These are phyloP conservation scores for Heliconius ismenius DNA, from an alignment of 2,888 invertebrate species.

Conservation along the genomic window DNA sequence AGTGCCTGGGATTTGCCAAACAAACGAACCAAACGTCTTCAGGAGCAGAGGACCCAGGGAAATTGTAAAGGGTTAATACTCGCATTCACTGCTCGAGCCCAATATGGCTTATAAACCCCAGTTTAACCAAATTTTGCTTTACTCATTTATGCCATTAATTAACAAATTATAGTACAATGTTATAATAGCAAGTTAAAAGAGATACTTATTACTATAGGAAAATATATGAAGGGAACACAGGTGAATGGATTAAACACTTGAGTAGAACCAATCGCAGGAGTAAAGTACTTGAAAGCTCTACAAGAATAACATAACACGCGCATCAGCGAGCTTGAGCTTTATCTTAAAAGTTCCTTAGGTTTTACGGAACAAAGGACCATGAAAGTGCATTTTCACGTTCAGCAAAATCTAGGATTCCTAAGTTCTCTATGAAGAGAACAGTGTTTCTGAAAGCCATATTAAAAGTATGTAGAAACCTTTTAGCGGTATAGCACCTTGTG, in stretches of 20 bases:
- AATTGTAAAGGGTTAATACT: too few species aligned
- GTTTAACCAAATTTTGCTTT: too few species aligned
- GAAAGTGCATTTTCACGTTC: conserved; percentile 23
- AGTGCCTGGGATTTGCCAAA: too few species aligned
- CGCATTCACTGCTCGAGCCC: too few species aligned
- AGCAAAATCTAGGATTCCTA: background rate
- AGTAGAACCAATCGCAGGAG: conserved; percentile 8
- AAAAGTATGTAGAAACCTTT: conserved; percentile 10
- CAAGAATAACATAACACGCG: conserved; percentile 20
- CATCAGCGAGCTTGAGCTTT: conserved; percentile 15
- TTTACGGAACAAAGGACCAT: conserved; percentile 20
- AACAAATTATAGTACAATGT: too few species aligned
- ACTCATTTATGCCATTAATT: too few species aligned
- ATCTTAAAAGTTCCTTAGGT: conserved; percentile 16
- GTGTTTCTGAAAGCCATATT: conserved; percentile 14
- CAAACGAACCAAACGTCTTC: too few species aligned
- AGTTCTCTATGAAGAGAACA: conserved; percentile 13
- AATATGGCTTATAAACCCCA: too few species aligned
- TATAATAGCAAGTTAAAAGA: too few species aligned
- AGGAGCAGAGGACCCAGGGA: too few species aligned
- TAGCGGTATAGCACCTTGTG: background rate
- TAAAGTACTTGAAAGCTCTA: conserved; percentile 5
- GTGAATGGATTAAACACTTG: conserved; percentile 5
- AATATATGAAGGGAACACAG: too few species aligned
- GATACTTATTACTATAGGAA: too few species aligned